Base-by-base conservation (phyloP, 2,888 invertebrate species). In the Pyrocoelia pectoralis region DNA sequence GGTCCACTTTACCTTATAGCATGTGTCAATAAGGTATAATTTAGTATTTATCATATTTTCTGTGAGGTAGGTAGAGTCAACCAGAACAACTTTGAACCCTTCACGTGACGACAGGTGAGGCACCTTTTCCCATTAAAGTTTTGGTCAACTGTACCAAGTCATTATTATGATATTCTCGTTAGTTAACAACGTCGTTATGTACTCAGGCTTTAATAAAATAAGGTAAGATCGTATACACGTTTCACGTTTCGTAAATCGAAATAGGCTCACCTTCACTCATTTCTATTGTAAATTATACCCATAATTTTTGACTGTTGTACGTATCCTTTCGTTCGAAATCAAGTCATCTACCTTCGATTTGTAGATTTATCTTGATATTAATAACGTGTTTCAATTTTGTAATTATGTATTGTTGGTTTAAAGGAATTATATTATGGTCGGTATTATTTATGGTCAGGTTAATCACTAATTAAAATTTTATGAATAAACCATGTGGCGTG, bases 311-410 rank as follows among this genome's bases (percentile, higher is more conserved):
- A 58, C 41, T 61, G 64, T 8, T 49, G 64, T 50, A 24, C 24
- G 52, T 71, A 66, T 67, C 68, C 65, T 68, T 70, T 70, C 70
- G 69, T 64, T 68, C 71, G 68, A 70, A 75, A 77, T 77, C 77
- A 77, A 77, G 77, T 77, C 76, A 77, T 77, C 76, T 72, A 62
- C 65, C 61, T 69, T 71, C 71, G 73, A 72, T 74, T 73, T 72
- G 72, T 74, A 62, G 71, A 74, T 72, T 71, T 74, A 75, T 74
- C 72, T 72, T 68, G 73, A 71, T 71, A 68, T 67, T 77, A 77
- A 77, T 76, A 74, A 76, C 73, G 69, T 71, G 77, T 72, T 76
- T 72, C 70, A 71, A 71, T 70, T 61, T 71, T 71, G 72, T 74
- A 74, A 74, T 74, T 71, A 70, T 53, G 66, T 50, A 64, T 69